Evolutionary conservation across 2,888 invertebrate genomes (phyloP).

Genomic region (Drosophila histrio): DNA sequence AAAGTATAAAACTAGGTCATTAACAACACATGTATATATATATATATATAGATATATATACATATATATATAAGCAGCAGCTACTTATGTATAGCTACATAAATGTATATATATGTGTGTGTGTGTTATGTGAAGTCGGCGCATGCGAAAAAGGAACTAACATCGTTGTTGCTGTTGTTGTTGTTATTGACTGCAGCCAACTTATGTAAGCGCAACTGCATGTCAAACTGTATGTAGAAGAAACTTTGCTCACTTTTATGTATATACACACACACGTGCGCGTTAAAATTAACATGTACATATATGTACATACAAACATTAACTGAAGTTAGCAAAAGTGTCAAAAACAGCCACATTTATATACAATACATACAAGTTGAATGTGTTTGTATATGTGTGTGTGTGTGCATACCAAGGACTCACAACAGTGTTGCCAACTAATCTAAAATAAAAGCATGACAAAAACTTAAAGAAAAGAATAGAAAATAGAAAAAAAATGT

Average conservation of each 20-base stretch:
- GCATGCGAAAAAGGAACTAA: conserved; percentile 62
- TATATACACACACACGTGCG: neutral
- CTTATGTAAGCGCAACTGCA: conserved; percentile 58
- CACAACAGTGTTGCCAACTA: no score
- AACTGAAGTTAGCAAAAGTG: neutral
- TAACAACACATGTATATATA: conserved; percentile 32
- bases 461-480: no score
- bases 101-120: neutral
- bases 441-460: no score
- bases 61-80: neutral
- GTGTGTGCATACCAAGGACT: conserved; percentile 21
- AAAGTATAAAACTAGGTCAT: conserved; percentile 54
- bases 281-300: neutral
- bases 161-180: conserved; percentile 15
- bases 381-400: neutral
- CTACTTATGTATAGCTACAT: neutral
- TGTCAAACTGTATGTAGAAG: conserved; percentile 15
- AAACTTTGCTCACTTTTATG: neutral
- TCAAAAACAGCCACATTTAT: conserved; percentile 21
- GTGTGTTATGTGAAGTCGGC: conserved; percentile 26
- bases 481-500: no score
- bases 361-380: conserved; percentile 10
- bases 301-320: neutral
- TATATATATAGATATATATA: conserved; percentile 7
- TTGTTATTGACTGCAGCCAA: conserved; percentile 42